Conservation (phyloP, 2,797 vertebrate genomes). For the Iguana delicatissima region DNA sequence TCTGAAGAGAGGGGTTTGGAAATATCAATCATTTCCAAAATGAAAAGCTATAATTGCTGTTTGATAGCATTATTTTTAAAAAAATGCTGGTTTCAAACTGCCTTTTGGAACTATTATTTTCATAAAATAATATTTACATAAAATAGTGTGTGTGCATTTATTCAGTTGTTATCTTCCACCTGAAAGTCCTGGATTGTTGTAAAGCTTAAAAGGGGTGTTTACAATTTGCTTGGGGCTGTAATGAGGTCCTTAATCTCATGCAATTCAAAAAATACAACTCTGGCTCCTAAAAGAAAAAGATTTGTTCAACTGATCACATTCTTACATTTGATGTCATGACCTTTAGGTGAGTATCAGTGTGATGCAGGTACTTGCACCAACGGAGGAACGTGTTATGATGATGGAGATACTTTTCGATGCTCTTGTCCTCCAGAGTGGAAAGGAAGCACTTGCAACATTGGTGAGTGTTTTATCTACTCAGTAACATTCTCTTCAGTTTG, state of each 20-base stretch:
- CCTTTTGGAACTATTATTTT: neutral
- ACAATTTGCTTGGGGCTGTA: neutral
- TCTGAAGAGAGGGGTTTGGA: neutral
- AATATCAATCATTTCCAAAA: neutral
- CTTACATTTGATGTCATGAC: neutral
- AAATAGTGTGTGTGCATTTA: neutral
- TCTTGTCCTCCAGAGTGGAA: slow-evolving; percentile 89
- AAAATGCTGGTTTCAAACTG: neutral
- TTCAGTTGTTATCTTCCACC: neutral
- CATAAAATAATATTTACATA: neutral
- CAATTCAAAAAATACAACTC: neutral
- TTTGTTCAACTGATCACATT: neutral
- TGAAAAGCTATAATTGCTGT: neutral
- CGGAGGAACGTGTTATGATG: slow-evolving; percentile 92
- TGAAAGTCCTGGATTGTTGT: neutral
- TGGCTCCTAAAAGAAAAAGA: neutral
- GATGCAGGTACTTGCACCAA: slow-evolving; percentile 92
- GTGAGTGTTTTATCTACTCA: slow-evolving; percentile 75
- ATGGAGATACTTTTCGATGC: slow-evolving; percentile 91
- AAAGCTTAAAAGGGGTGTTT: neutral
- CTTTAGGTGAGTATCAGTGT: slow-evolving; percentile 92
- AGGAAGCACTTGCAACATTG: slow-evolving; percentile 91
- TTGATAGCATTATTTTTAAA: neutral
- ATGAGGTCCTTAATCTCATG: neutral
- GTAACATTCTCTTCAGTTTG: neutral